Evolutionary conservation across 2,797 vertebrate species (phyloP), one percentile per base, ranked within the genome.

Genomic region (Rhincodon typus): DNA sequence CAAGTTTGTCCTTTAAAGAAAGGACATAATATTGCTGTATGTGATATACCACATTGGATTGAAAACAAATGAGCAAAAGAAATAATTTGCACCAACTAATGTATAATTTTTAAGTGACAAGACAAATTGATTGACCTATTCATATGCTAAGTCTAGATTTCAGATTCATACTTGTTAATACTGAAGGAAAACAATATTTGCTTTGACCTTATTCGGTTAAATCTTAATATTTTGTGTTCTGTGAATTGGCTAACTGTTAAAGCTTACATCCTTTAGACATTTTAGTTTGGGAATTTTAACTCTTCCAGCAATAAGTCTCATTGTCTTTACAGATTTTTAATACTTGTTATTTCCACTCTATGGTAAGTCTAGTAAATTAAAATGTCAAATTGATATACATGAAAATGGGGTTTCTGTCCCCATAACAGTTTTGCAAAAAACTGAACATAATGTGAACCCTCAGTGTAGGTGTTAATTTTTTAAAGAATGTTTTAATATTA

Each of bases 151-250:
- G 53, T 90, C 87, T 91, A 72, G 38, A 74, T 94, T 66, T 94
- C 10, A 94, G 66, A 46, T 8, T 5, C 34, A 95, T 30, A 30
- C 57, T 97, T 97, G 97, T 97, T 97, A 97, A 95, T 97, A 96
- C 96, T 96, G 97, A 97, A 98, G 97, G 97, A 97, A 97, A 97
- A 97, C 97, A 97, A 97, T 97, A 97, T 97, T 96, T 97, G 97
- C 96, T 97, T 97, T 96, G 96, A 96, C 96, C 96, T 96, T 96
- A 17, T 77, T 94, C 46, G 25, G 70, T 74, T 95, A 70, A 57
- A 77, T 74, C 46, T 46, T 74, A 95, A 27, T 95, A 95, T 77
- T 94, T 70, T 95, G 50, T 74, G 42, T 94, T 94, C 74, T 57
- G 42, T 74, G 91, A 94, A 46, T 50, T 95, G 70, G 46, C 74